Evolutionary conservation across 2,113 vertebrate species (phyloP).

Genomic region (Leucosticte australis): DNA sequence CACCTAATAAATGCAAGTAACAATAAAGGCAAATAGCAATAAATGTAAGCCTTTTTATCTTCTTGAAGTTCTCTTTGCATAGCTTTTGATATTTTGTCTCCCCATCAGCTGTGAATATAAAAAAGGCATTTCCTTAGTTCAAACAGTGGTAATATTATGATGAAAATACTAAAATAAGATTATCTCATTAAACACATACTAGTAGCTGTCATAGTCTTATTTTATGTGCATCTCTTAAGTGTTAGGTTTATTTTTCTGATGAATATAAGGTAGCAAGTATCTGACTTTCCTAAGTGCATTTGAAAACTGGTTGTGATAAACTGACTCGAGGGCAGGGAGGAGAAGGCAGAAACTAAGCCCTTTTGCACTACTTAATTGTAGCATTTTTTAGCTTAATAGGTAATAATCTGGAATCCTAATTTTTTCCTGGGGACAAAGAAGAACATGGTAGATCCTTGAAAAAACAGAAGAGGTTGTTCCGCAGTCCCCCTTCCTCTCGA

Average conservation of each 20-base stretch:
- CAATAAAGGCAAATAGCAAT: no score
- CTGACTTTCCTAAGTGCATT: neutral
- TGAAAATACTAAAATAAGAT: neutral
- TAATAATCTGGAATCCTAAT: neutral
- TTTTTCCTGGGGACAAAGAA: neutral
- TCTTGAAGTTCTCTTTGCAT: neutral
- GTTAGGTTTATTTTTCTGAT: neutral
- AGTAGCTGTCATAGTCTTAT: neutral
- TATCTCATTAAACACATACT: neutral
- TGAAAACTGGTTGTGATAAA: neutral
- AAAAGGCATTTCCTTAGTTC: neutral
- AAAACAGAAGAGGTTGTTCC: conserved; percentile 23
- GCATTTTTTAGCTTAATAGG: conserved; percentile 1
- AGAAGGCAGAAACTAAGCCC: neutral
- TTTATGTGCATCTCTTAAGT: neutral
- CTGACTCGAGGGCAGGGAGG: neutral
- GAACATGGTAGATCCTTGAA: neutral
- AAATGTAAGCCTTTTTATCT: neutral
- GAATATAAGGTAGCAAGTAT: neutral
- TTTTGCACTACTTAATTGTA: neutral
- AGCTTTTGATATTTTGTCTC: neutral
- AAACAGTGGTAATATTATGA: neutral
- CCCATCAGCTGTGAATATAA: neutral
- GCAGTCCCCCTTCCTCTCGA: neutral
- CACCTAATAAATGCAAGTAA: neutral